Percentiles rank a stretch among this genome's conserved stretches.
These are phyloP conservation scores for Berghia stephanieae DNA, from an alignment of 1,140 invertebrate species.

Conservation along the genomic window DNA sequence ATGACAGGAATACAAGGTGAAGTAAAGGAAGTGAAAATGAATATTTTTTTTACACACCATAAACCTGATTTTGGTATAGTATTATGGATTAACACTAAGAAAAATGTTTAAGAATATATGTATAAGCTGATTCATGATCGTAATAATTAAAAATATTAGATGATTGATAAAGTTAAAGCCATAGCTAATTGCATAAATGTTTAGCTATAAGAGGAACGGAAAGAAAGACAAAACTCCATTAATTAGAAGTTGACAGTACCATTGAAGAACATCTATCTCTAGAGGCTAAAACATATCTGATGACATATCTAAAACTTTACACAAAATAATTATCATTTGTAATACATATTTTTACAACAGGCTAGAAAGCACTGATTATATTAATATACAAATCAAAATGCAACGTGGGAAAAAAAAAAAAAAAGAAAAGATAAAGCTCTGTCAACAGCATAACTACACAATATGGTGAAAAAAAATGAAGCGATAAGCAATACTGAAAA, in stretches of 20 bases:
- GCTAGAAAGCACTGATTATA: neutral
- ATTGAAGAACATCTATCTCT: no score
- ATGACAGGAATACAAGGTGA: no score
- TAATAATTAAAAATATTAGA: neutral
- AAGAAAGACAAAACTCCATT: neutral
- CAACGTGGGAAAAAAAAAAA: neutral
- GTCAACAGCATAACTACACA: neutral
- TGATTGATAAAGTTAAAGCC: neutral
- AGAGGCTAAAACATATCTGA: neutral
- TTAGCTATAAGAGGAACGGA: no score
- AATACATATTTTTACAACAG: neutral
- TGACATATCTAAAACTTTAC: neutral
- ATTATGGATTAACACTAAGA: slow-evolving; percentile 5
- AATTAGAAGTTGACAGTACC: no score
- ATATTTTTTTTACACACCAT: neutral
- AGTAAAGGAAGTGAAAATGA: neutral
- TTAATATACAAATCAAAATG: neutral
- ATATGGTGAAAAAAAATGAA: neutral
- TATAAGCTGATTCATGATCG: neutral
- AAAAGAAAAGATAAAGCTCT: neutral
- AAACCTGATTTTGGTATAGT: neutral
- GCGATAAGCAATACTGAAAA: neutral
- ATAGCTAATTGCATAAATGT: neutral
- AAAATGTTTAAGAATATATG: neutral
- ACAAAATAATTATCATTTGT: neutral